Base-by-base conservation (phyloP, 2,888 invertebrate genomes). In the Galerucella calmariensis region DNA sequence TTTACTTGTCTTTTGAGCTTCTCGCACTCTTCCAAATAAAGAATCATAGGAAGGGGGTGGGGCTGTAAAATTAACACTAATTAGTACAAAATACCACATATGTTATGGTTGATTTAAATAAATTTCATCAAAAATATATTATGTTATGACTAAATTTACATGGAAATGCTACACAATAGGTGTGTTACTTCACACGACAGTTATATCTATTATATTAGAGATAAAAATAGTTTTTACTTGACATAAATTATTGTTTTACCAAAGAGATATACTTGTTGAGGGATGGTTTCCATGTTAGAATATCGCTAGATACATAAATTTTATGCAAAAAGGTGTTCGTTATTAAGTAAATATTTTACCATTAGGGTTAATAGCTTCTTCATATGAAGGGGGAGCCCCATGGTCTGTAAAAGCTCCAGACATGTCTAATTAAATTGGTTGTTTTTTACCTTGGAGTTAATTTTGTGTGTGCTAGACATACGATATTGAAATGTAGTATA, bases 11-110 rank as follows among this genome's bases (percentile, higher is more conserved):
- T 90, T 90, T 79, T 90, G 90, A 0, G 90, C 92, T 82, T 92
- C 90, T 80, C 90, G 87, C 70, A 92, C 90, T 79, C 91, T 87
- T 16, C 92, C 92, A 85, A 91, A 92, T 27, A 92, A 84, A 0
- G 92, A 92, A 81, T 92, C 92, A 81, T 92, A 92, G 0, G 92
- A 90, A 9, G 92, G 92, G 3, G 92, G 92, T 56, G 92, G 92
- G 77, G 90, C 91, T 90, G 82, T 41, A 85, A 85, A 58, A 59
- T 24, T 27, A 66, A 53, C 5, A 51, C 12, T 20, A 41, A 20
- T 41, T 24, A 59, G 4, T 59, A 41, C 1, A 41, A 41, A 41
- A 41, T 35, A 41, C 9, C 35, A 9, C 35, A 41, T 41, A 41
- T 8, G 35, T 41, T 41, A 41, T 41, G 1, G 35, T 41, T 9